phyloP scores from a whole-genome alignment of 2,797 vertebrate genomes.

The Rallus crepitans region DNA sequence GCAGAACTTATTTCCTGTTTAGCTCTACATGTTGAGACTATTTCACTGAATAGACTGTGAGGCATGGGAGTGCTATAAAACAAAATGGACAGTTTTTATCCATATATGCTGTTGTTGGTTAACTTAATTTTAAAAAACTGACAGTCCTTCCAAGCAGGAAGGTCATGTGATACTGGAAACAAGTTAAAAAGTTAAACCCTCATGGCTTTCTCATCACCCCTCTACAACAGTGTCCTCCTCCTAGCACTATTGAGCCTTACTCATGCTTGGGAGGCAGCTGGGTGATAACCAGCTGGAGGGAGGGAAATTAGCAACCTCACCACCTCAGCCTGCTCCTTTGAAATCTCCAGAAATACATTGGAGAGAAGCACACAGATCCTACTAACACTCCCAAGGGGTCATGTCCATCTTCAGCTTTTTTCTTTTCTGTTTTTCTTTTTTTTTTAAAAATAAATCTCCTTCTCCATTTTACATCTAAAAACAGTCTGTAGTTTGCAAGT shows the following conservation, averaged over 20 bases:
- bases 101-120: not conserved
- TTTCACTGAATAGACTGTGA: not conserved
- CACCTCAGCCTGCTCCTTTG: not conserved
- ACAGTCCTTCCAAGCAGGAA: not conserved
- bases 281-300: not conserved
- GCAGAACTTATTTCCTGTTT: not conserved
- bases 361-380: not conserved
- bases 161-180: not conserved
- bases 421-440: not conserved
- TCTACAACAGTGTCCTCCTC: not conserved
- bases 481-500: not conserved
- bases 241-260: not conserved
- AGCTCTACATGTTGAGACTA: not conserved
- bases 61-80: fast-evolving
- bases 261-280: not conserved
- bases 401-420: not conserved
- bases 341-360: not conserved
- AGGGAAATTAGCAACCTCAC: not conserved
- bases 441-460: not conserved
- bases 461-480: not conserved
- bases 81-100: not conserved
- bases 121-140: not conserved
- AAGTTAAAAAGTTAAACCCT: not conserved
- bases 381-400: not conserved
- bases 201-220: not conserved